Evolutionary conservation across 2,888 invertebrate genomes (phyloP), one percentile per base, ranked within the genome.

Genomic region (Hirtodrosophila confusa): DNA sequence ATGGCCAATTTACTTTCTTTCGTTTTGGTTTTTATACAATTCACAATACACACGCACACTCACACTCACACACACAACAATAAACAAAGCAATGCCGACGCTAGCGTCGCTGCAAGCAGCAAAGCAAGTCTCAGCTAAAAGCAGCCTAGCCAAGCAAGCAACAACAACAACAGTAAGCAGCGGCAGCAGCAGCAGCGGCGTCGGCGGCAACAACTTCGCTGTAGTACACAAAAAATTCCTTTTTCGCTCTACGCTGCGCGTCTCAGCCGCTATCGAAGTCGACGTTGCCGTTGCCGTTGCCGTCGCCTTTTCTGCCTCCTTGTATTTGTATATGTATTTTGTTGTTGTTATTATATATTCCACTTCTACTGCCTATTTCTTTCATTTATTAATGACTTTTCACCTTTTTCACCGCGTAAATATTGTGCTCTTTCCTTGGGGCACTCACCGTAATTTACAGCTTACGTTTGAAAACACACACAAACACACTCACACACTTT

Each of bases 221-320:
- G 75, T 80, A 72, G 80, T 86, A 84, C 75, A 84, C 80, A 88
- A 78, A 85, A 73, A 80, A 69, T 84, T 78, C 69, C 71, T 70
- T 88, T 88, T 87, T 78, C 75, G 51, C 70, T 78, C 64, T 50
- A 58, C 66, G 57, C 68, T 65, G 37, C 50, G 69, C 53, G 61
- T 49, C 56, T n/a, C 51, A 37, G 41, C 51, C 17, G 49, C 60
- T 53, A 45, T 56, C 60, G 56, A 3, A 27, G 27, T 27, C 39
- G n/a, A n/a, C n/a, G n/a, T 2, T 17, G 17, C 17, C 40, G 44
- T 45, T 43, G 43, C 50, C 37, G 44, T 60, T 12, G 51, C 35
- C 40, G 73, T 55, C 49, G 51, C 53, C 35, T 57, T 66, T 63
- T 65, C 64, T 53, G 61, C 71, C 77, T 71, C 69, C 78, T 80